Evolutionary conservation across 2,797 vertebrate species (phyloP).

Genomic region (Nasua narica): DNA sequence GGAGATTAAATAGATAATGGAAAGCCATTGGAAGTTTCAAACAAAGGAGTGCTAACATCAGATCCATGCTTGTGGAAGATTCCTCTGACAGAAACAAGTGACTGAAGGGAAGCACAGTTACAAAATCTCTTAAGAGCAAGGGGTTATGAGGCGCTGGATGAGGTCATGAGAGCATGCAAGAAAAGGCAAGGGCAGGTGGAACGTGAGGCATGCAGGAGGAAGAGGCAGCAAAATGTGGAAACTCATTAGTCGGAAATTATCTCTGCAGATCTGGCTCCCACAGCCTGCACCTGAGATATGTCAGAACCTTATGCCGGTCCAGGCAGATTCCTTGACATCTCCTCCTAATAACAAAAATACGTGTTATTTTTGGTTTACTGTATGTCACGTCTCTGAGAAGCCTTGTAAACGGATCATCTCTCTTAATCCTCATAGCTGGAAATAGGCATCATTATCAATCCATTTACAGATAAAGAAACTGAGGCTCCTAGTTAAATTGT

Average conservation of each 20-base stretch:
- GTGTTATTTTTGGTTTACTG: not conserved
- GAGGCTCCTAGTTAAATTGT: not conserved
- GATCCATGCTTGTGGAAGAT: not conserved
- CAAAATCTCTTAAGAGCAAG: not conserved
- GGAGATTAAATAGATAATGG: not conserved
- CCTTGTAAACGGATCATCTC: not conserved
- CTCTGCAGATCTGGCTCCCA: not conserved
- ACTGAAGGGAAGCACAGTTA: not conserved
- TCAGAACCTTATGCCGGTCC: not conserved
- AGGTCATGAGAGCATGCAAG: not conserved
- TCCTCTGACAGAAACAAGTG: not conserved
- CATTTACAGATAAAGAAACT: not conserved
- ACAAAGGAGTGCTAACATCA: not conserved
- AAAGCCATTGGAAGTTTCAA: not conserved
- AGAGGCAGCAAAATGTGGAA: not conserved
- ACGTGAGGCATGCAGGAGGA: not conserved
- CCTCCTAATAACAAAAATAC: not conserved
- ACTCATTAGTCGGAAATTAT: not conserved
- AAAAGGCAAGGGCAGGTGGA: not conserved
- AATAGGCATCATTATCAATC: not conserved
- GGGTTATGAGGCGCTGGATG: not conserved
- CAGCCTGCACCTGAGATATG: not conserved
- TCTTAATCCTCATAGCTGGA: not conserved
- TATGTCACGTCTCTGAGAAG: not conserved
- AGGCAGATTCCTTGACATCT: not conserved